Conservation (phyloP, 2,888 invertebrate species). For the Trichogramma dendrolimi region DNA sequence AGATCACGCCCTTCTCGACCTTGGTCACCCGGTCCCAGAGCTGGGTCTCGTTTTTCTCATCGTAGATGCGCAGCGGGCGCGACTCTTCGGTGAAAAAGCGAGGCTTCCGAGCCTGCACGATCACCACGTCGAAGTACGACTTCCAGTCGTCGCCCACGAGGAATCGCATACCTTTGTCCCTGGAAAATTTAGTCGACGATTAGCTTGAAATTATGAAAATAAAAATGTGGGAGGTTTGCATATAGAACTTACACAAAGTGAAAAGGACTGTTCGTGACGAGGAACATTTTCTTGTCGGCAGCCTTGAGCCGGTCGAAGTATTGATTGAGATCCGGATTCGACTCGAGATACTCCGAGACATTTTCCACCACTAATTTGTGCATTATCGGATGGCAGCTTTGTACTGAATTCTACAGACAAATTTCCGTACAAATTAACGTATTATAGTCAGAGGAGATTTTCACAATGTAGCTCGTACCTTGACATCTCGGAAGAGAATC, state of each 20-base stretch:
- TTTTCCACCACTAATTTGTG: slow-evolving; percentile 82
- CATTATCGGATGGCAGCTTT: slow-evolving; percentile 83
- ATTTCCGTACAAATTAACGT: not conserved
- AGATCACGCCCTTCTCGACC: slow-evolving; percentile 83
- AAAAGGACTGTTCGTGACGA: slow-evolving; percentile 95
- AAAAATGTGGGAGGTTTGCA: not conserved
- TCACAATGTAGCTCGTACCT: slow-evolving; percentile 56
- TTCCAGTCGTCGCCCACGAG: slow-evolving; percentile 86
- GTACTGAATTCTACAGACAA: slow-evolving; percentile 72
- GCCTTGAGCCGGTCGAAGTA: slow-evolving; percentile 73
- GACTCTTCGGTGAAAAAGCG: slow-evolving; percentile 91
- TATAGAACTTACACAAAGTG: slow-evolving; percentile 78
- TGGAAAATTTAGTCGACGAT: slow-evolving; percentile 44
- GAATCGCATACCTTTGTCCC: slow-evolving; percentile 87
- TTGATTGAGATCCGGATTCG: slow-evolving; percentile 66
- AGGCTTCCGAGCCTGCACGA: slow-evolving; percentile 93
- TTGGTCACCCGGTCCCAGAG: slow-evolving; percentile 88
- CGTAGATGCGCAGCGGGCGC: slow-evolving; percentile 84
- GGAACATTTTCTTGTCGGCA: slow-evolving; percentile 81
- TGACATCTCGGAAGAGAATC: slow-evolving; percentile 90
- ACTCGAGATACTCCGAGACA: slow-evolving; percentile 74
- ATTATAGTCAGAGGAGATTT: not conserved
- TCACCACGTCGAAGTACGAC: slow-evolving; percentile 87
- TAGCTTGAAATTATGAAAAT: not conserved
- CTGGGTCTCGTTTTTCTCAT: slow-evolving; percentile 74